phyloP scores from a whole-genome alignment of 2,888 invertebrate genomes.

The Nycteola revayana region DNA sequence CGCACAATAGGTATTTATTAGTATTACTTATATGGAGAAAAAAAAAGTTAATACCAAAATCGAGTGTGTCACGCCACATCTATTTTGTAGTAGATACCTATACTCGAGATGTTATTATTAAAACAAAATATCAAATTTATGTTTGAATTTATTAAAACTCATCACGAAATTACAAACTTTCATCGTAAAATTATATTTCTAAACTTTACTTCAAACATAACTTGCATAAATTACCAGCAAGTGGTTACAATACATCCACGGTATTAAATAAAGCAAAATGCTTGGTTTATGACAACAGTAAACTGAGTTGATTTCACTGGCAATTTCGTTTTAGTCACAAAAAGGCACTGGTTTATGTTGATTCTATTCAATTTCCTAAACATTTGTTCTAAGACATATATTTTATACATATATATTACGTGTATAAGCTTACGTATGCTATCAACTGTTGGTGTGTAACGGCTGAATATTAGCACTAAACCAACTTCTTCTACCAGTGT shows the following conservation, averaged over 20 bases:
- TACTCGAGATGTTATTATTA: too few relatives aligned
- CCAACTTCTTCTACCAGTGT: neutral
- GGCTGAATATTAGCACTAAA: slow-evolving; percentile 15
- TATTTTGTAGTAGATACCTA: too few relatives aligned
- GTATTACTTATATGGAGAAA: too few relatives aligned
- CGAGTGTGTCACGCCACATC: too few relatives aligned
- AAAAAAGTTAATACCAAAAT: too few relatives aligned
- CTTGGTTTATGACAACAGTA: slow-evolving; percentile 68
- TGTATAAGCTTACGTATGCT: too few relatives aligned
- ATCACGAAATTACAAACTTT: slow-evolving; percentile 48
- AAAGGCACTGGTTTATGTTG: slow-evolving; percentile 31
- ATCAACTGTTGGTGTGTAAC: too few relatives aligned
- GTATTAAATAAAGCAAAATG: slow-evolving; percentile 51
- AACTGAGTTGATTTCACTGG: slow-evolving; percentile 22
- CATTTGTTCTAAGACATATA: slow-evolving; percentile 1
- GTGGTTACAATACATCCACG: slow-evolving; percentile 20
- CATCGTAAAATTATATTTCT: slow-evolving; percentile 36
- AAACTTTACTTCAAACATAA: slow-evolving; percentile 53
- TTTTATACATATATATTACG: neutral
- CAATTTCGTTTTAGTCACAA: slow-evolving; percentile 22
- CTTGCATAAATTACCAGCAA: slow-evolving; percentile 29
- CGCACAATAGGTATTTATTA: too few relatives aligned
- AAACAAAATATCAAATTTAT: slow-evolving; percentile 10
- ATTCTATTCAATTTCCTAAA: slow-evolving; percentile 6
- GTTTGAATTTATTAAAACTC: slow-evolving; percentile 40